Evolutionary conservation across 2,113 vertebrate species (phyloP).

Genomic region (Irena cyanogastra): DNA sequence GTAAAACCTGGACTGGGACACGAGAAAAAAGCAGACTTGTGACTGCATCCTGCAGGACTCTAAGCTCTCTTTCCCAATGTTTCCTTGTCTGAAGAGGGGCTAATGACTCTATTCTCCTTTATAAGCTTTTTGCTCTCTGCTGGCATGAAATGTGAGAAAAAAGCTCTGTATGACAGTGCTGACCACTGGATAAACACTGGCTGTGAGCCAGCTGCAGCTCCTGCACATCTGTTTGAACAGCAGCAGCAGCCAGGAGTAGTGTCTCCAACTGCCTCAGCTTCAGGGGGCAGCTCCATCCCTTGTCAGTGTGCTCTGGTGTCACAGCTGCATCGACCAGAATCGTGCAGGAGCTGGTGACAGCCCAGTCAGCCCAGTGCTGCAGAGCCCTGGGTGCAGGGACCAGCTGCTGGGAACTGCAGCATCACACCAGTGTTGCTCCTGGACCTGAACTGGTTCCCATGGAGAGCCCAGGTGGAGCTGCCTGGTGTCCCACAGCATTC

Average conservation of each 20-base stretch:
- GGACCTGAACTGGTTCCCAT: neutral
- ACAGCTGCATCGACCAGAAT: neutral
- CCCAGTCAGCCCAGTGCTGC: neutral
- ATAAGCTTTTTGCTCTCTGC: neutral
- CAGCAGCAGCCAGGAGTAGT: neutral
- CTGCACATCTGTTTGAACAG: neutral
- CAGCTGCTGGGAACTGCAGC: neutral
- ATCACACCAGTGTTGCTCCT: neutral
- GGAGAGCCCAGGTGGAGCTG: neutral
- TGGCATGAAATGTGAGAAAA: neutral
- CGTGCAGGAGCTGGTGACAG: neutral
- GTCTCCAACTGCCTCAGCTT: neutral
- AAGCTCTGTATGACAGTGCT: neutral
- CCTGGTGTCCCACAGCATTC: neutral
- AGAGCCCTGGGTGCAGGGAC: neutral
- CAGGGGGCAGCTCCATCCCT: neutral
- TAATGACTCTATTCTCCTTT: neutral
- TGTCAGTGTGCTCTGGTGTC: neutral
- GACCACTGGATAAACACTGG: neutral
- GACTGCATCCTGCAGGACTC: neutral
- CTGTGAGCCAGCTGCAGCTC: conserved; percentile 2
- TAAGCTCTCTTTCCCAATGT: neutral
- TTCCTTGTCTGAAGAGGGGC: neutral
- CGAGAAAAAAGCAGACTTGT: neutral
- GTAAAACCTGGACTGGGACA: neutral